Evolutionary conservation across 2,113 vertebrate genomes (phyloP).

Genomic region (Motacilla alba): DNA sequence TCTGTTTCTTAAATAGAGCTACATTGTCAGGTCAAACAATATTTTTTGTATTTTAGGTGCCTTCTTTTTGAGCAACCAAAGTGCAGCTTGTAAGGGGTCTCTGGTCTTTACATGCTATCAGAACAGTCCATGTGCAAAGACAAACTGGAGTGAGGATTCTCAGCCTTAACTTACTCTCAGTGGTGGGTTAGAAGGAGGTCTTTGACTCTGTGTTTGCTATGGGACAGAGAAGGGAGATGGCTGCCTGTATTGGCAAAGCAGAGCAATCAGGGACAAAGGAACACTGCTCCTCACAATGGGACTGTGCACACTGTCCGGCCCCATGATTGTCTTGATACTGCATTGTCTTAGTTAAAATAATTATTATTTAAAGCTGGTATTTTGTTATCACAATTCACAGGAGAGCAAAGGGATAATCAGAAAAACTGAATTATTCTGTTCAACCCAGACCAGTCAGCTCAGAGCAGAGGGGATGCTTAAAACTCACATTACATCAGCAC

Average conservation of each 20-base stretch:
- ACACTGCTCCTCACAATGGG: background rate
- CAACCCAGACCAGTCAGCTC: background rate
- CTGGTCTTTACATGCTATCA: background rate
- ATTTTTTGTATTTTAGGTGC: background rate
- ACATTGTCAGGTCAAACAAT: background rate
- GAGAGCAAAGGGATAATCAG: background rate
- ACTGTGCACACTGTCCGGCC: background rate
- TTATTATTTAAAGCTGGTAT: background rate
- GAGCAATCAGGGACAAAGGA: background rate
- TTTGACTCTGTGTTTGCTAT: accelerated
- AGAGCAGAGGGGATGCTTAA: background rate
- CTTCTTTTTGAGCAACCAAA: background rate
- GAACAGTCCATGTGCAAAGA: background rate
- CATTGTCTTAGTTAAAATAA: background rate
- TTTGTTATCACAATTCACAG: background rate
- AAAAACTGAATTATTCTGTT: background rate
- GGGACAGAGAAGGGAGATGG: background rate
- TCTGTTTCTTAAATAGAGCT: constrained; percentile 25
- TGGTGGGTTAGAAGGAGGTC: background rate
- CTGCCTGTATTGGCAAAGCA: background rate
- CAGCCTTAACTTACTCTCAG: background rate
- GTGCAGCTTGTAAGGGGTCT: background rate
- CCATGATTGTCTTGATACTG: background rate
- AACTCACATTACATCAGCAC: background rate
- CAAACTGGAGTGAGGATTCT: background rate